Base-by-base conservation (phyloP, 2,113 vertebrate genomes). In the Cranoglanis bouderius region DNA sequence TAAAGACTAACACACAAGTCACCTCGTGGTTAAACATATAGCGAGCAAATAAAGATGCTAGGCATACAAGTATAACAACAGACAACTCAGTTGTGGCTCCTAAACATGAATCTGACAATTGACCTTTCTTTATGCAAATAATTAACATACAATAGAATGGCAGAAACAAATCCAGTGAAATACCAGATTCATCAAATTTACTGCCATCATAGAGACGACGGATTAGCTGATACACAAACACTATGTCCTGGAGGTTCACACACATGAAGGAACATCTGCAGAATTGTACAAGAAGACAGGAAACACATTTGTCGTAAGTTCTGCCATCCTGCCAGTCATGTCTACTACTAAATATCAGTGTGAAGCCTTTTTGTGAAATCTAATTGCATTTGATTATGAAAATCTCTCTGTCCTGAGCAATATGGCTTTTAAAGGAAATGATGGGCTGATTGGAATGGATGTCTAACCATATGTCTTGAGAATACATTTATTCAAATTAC, bases 401-500 rank as follows among this genome's bases (percentile, higher is more conserved):
- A 59, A 57, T 35, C 32, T 38, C 2, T 82, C 32, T 21, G 35
- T 29, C 55, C 32, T 83, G 32, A 83, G 55, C 81, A 57, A 43
- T 43, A 61, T 61, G 81, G 35, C 81, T 61, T 61, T 61, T 61
- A 61, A 61, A 43, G 38, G 21, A 40, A 82, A 59, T 38, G 7
- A 57, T 21, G 5, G 26, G 57, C 55, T 29, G 0, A 40, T 26
- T 61, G 61, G 38, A 61, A 43, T 83, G 18, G 35, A 83, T 29
- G 57, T 59, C 81, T 83, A 61, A 61, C 26, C 24, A 40, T 35
- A 59, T 26, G 18, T 59, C 55, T 61, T 29, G 35, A 83, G 12
- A 80, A 51, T 55, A 81, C 78, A 81, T 21, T 53, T 21, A 83
- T 83, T 83, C 29, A 61, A 61, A 83, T 38, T 38, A 57, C n/a